Percentiles rank a stretch among this genome's conserved stretches.
These are phyloP conservation scores for Tribolium freemani DNA, from an alignment of 2,888 invertebrate species.

Conservation along the genomic window DNA sequence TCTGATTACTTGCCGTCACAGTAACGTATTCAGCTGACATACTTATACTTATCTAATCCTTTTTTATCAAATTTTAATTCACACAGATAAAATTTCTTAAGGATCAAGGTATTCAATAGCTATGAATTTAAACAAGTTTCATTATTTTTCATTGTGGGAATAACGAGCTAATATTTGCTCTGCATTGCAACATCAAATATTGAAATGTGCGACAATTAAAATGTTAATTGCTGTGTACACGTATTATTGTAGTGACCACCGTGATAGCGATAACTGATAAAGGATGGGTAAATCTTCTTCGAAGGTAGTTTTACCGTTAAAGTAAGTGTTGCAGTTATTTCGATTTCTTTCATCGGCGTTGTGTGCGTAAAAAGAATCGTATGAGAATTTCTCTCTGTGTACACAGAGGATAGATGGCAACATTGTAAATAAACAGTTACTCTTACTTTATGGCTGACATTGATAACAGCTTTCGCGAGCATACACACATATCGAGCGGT, in stretches of 20 bases:
- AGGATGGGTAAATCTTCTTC: neutral
- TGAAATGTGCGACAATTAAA: neutral
- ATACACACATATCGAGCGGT: slow-evolving; percentile 40
- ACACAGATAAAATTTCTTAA: neutral
- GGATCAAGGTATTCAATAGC: neutral
- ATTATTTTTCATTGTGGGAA: too few species aligned
- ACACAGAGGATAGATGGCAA: slow-evolving; percentile 36
- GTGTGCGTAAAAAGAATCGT: slow-evolving; percentile 8
- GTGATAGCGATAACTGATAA: neutral
- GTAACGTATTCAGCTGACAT: neutral
- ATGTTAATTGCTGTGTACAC: neutral
- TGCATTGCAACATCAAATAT: neutral
- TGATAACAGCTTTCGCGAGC: slow-evolving; percentile 47
- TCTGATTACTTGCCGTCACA: neutral
- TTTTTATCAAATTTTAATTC: neutral
- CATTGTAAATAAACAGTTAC: slow-evolving; percentile 46
- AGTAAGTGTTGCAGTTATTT: slow-evolving; percentile 25
- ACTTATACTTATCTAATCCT: slow-evolving; percentile 12
- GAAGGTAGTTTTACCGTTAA: neutral
- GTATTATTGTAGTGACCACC: neutral
- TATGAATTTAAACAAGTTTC: neutral
- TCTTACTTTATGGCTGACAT: slow-evolving; percentile 46
- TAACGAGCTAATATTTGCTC: neutral
- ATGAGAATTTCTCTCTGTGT: slow-evolving; percentile 25
- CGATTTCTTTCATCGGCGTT: slow-evolving; percentile 8